These are phyloP conservation scores for Stenichneumon culpator DNA, from an alignment of 2,888 invertebrate genomes.

Conservation along the genomic window DNA sequence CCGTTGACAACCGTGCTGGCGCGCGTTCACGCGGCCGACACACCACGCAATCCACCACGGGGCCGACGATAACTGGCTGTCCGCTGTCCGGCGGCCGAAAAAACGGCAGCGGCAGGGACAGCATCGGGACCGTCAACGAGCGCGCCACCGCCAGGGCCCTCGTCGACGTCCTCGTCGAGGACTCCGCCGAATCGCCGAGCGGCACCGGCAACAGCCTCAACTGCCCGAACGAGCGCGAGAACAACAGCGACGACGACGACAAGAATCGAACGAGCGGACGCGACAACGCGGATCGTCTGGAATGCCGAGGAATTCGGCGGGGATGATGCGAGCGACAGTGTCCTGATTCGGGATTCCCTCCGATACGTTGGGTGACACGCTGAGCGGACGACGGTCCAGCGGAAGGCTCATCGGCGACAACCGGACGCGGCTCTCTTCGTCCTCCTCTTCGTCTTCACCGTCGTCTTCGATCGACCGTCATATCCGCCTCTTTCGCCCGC, in stretches of 20 bases:
- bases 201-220: conserved; percentile 47
- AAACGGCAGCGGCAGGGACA: conserved; percentile 49
- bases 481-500: neutral
- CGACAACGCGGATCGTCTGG: neutral
- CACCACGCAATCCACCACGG: conserved; percentile 55
- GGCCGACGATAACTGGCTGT: conserved; percentile 57
- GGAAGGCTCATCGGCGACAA: conserved; percentile 51
- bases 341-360: conserved; percentile 59
- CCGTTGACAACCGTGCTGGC: conserved; percentile 52
- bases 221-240: conserved; percentile 51
- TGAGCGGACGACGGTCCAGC: conserved; percentile 56
- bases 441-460: conserved; percentile 17
- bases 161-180: conserved; percentile 41
- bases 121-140: conserved; percentile 9
- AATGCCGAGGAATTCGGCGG: conserved; percentile 13
- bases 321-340: conserved; percentile 69
- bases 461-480: neutral
- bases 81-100: conserved; percentile 54
- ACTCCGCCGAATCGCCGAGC: neutral
- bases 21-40: conserved; percentile 61
- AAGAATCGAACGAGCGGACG: neutral
- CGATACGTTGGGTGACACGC: conserved; percentile 56
- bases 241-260: conserved; percentile 57
- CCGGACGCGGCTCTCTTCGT: conserved; percentile 47
- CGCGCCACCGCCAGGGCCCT: neutral